Evolutionary conservation across 2,113 vertebrate species (phyloP).

Genomic region (Paraplagusia blochii): DNA sequence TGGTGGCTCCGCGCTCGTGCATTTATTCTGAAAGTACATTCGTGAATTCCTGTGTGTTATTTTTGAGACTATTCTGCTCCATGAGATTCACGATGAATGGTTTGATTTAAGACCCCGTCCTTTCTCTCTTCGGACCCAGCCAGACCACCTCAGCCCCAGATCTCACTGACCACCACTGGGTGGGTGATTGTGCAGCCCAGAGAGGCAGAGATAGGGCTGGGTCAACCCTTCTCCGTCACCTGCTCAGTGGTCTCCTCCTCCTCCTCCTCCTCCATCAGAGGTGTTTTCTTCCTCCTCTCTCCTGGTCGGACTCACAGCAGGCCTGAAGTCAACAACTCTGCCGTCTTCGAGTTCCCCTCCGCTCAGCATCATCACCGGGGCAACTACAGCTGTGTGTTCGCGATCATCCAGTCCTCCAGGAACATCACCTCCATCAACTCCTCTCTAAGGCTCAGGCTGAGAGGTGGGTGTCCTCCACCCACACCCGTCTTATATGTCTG

Average conservation of each 20-base stretch:
- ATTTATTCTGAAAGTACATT: too few relatives aligned
- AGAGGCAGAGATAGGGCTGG: slow-evolving; percentile 4
- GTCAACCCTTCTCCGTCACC: slow-evolving; percentile 7
- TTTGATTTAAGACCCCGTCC: too few relatives aligned
- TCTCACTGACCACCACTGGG: slow-evolving; percentile 8
- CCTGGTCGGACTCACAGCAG: neutral
- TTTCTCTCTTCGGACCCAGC: neutral
- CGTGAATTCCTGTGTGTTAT: too few relatives aligned
- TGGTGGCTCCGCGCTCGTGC: too few relatives aligned
- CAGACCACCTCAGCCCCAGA: neutral
- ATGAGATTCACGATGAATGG: too few relatives aligned
- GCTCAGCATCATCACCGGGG: slow-evolving; percentile 2
- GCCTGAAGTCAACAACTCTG: neutral
- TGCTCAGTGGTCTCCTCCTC: slow-evolving; percentile 1
- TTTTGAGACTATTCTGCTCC: too few relatives aligned
- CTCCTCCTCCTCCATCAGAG: neutral
- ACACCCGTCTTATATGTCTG: too few relatives aligned
- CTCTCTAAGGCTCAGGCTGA: neutral
- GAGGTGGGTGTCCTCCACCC: slow-evolving; percentile 1
- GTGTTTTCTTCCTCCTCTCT: slow-evolving; percentile 2
- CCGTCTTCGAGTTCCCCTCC: neutral
- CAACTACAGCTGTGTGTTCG: slow-evolving; percentile 16
- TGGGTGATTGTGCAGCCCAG: neutral
- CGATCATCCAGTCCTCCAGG: neutral
- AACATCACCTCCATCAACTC: neutral